Conservation (phyloP, 2,888 invertebrate species). For the Julus scanicus region DNA sequence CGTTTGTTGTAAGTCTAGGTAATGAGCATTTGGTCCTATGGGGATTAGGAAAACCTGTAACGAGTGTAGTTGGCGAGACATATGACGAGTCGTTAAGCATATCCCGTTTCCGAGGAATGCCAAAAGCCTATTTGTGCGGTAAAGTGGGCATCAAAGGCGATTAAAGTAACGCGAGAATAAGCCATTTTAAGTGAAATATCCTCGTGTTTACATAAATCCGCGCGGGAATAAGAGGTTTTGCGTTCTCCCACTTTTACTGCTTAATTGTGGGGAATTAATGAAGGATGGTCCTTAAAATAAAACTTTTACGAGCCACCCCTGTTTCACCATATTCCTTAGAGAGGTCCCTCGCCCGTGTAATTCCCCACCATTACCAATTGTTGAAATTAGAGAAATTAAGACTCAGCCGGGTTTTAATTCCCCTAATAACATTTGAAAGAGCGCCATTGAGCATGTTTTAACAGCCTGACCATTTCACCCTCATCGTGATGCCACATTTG, state of each 20-base stretch:
- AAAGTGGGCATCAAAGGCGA: neutral
- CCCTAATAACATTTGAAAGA: slow-evolving; percentile 8
- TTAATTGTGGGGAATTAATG: slow-evolving; percentile 45
- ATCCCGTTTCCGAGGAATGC: neutral
- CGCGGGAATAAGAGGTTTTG: slow-evolving; percentile 4
- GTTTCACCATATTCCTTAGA: neutral
- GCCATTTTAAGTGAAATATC: slow-evolving; percentile 34
- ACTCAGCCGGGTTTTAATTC: neutral
- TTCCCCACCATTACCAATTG: slow-evolving; percentile 11
- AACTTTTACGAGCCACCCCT: neutral
- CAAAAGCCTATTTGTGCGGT: neutral
- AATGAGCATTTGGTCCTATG: neutral
- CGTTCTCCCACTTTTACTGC: slow-evolving; percentile 28
- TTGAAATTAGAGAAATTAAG: slow-evolving; percentile 43
- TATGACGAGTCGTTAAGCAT: slow-evolving; percentile 17
- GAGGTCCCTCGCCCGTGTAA: neutral
- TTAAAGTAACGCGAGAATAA: slow-evolving; percentile 21
- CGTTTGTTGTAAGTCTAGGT: neutral
- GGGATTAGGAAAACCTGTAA: neutral
- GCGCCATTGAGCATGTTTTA: neutral
- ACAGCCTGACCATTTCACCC: neutral
- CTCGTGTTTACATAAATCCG: slow-evolving; percentile 28
- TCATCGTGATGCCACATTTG: neutral
- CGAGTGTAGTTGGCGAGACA: neutral
- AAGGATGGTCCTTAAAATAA: slow-evolving; percentile 37